Base-by-base conservation (phyloP, 2,888 invertebrate species). In the Eulithis testata region DNA sequence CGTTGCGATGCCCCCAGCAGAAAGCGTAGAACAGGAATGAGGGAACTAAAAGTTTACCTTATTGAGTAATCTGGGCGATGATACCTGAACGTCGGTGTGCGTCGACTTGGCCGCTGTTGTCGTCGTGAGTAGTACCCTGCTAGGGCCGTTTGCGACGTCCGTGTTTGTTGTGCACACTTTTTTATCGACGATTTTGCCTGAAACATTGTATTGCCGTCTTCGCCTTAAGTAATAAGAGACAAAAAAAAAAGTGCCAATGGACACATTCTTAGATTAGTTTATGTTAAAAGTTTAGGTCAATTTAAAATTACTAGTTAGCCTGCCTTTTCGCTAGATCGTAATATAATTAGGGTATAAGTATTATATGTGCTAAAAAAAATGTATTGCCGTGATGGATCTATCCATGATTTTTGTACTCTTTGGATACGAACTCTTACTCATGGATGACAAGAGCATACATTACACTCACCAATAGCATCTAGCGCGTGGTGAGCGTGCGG, bases 111-210 rank as follows among this genome's bases (percentile, higher is more conserved):
- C 75, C 54, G 82, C 72, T 62, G 85, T 69, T 31, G 87, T 77
- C 65, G 88, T 80, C 76, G 84, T 86, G 55, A 91, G 83, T 14
- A 92, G 83, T 54, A 90, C 91, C 69, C 90, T 76, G 76, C 87
- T 87, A 9, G 93, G 93, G 7, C 92, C 93, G 69, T 93, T 93
- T 75, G 82, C 89, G 47, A 81, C 85, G 77, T 91, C 89, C 50
- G 89, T 85, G 68, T 85, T 91, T 76, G 94, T 90, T 77, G 94
- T 86, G 83, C 94, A 94, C 84, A 94, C 95, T 84, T 94, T 95
- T 85, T 93, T 94, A 77, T 95, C 95, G 67, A 95, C 94, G 76
- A 95, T 94, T 94, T 95, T 95, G 65, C 94, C 95, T 95, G 85
- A 59, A 59, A 37, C 37, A 11, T n/a, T 36, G 40, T 37, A 31